Percentiles rank a stretch among this genome's conserved stretches.
Conservation (phyloP, 2,113 vertebrate genomes). For the Terrapene triunguis region DNA sequence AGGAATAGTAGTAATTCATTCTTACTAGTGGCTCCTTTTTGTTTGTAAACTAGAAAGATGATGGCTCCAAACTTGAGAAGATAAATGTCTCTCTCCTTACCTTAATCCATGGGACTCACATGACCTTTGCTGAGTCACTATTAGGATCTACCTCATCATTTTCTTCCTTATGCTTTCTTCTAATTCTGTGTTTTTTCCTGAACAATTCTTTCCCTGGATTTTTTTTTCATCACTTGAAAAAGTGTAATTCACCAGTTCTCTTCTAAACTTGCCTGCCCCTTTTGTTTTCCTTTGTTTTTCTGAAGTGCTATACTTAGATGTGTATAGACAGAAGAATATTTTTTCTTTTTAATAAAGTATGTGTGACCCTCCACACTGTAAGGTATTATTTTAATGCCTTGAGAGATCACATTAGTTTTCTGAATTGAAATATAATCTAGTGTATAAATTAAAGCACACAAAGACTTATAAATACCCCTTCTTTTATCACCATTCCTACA, state of each 20-base stretch:
- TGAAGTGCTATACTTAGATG: background rate
- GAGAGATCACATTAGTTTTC: background rate
- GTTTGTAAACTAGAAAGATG: background rate
- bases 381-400: background rate
- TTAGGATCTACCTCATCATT: background rate
- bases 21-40: background rate
- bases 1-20: background rate
- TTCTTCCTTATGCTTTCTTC: slow-evolving; percentile 1
- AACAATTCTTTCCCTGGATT: background rate
- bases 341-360: background rate
- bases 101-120: background rate
- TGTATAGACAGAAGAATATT: background rate
- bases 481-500: background rate
- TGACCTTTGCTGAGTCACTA: background rate
- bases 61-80: background rate
- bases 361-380: background rate
- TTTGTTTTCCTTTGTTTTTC: slow-evolving; percentile 5
- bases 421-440: background rate
- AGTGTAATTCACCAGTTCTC: background rate
- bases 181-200: background rate
- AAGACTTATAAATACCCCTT: background rate
- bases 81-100: background rate
- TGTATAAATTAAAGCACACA: background rate
- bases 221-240: background rate
- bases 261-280: background rate